A percentile compares a stretch with the other conserved stretches of the same genome.
These are phyloP conservation scores for Nannoperca australis DNA, from an alignment of 2,797 vertebrate species.

Conservation along the genomic window DNA sequence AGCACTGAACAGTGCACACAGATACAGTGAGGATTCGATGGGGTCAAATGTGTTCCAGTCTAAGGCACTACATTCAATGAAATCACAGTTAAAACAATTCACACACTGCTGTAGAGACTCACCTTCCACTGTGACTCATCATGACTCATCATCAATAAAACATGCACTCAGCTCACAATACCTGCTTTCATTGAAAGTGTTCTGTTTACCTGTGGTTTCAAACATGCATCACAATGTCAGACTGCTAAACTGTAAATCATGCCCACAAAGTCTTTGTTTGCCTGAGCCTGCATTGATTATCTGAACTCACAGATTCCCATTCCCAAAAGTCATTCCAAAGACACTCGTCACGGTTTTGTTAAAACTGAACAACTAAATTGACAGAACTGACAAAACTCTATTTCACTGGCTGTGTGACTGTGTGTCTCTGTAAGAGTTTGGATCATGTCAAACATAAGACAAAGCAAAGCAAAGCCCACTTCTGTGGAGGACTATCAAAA, in stretches of 20 bases:
- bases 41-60: not conserved
- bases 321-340: not conserved
- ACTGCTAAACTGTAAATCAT: not conserved
- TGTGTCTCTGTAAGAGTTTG: not conserved
- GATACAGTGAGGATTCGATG: not conserved
- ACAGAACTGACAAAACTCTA: not conserved
- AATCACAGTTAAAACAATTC: not conserved
- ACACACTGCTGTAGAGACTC: not conserved
- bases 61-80: not conserved
- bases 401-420: not conserved
- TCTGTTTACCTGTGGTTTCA: not conserved
- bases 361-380: not conserved
- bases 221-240: not conserved
- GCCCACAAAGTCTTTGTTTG: not conserved
- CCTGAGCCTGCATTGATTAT: not conserved
- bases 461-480: not conserved
- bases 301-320: not conserved
- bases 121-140: not conserved
- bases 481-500: not conserved
- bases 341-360: not conserved
- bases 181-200: not conserved
- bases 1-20: not conserved
- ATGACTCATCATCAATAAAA: not conserved
- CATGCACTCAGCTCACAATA: not conserved
- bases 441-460: not conserved